Evolutionary conservation across 2,888 invertebrate species (phyloP), one percentile per base, ranked within the genome.

Genomic region (Mimas tiliae): DNA sequence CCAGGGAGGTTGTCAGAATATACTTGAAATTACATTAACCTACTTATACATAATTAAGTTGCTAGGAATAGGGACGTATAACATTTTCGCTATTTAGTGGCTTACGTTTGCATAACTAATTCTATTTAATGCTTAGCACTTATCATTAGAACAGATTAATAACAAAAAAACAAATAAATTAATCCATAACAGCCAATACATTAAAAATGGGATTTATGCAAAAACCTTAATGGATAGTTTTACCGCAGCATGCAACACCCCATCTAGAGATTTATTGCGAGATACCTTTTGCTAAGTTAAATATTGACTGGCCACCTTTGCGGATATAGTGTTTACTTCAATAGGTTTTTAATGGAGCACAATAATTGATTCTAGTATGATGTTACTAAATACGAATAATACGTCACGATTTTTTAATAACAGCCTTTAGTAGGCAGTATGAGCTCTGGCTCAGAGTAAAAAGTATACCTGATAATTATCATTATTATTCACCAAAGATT

Each of bases 231-330:
- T 45, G 14, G 7, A 33, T 9, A 45, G 47, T 65, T 63, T 62
- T 48, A 52, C 66, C 21, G 65, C 55, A 48, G 58, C 70, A 65
- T 65, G 64, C 52, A 65, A 64, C 27, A 65, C 65, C 63, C 66
- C 63, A 63, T 64, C 64, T 67, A 55, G 52, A 51, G 65, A 27
- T 64, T 63, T 67, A 69, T 68, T 65, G 64, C 66, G 67, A 63
- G 64, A 50, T 66, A 53, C 64, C 68, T 65, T 68, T 47, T 65
- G 53, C 64, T 63, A 55, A 63, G 51, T 63, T 65, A 68, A 71
- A 71, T 71, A 71, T 71, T 71, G 69, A 63, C 65, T 21, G 16
- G 33, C 63, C 62, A 62, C 51, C 65, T 55, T 68, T 65, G 67
- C 48, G 62, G 67, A 62, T 69, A 64, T 63, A 64, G 52, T 51